A percentile compares a stretch with the other conserved stretches of the same genome.
These are phyloP conservation scores for Hemicentrotus pulcherrimus DNA, from an alignment of 35 echinoderm and acorn worm genomes.

Conservation along the genomic window DNA sequence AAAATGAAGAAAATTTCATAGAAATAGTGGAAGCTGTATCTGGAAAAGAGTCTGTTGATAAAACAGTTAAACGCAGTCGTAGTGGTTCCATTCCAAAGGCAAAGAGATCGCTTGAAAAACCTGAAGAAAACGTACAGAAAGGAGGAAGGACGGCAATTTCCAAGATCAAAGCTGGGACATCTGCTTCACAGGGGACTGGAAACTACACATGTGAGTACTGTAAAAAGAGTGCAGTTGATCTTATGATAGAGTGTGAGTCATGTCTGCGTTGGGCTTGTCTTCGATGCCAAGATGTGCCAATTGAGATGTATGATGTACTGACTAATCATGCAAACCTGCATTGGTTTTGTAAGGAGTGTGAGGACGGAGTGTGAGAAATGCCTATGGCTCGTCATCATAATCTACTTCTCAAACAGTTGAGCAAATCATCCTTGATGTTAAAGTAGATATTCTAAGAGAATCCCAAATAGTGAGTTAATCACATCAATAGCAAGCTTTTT, in stretches of 20 bases:
- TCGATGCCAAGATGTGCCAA: conserved; percentile 24
- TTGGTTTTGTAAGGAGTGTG: conserved; percentile 48
- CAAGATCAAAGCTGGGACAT: background rate
- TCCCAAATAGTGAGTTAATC: no score
- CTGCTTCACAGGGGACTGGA: background rate
- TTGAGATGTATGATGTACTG: conserved; percentile 37
- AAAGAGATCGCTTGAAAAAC: conserved; percentile 34
- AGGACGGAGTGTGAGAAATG: conserved; percentile 6
- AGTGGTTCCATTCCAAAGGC: background rate
- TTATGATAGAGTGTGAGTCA: conserved; percentile 43
- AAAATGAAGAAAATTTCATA: background rate
- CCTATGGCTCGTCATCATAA: background rate
- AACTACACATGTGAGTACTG: conserved; percentile 45
- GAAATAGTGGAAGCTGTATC: background rate
- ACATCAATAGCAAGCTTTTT: no score
- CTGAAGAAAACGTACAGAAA: background rate
- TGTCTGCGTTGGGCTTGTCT: conserved; percentile 49
- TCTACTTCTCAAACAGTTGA: background rate
- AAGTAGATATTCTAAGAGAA: conserved; percentile 33
- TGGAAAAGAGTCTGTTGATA: conserved; percentile 29
- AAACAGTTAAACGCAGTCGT: background rate
- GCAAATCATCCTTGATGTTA: conserved; percentile 40
- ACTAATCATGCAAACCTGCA: conserved; percentile 35
- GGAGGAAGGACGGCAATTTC: background rate
- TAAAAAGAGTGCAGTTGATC: conserved; percentile 45